Evolutionary conservation across 2,113 vertebrate genomes (phyloP).

Genomic region (Chionomys nivalis): DNA sequence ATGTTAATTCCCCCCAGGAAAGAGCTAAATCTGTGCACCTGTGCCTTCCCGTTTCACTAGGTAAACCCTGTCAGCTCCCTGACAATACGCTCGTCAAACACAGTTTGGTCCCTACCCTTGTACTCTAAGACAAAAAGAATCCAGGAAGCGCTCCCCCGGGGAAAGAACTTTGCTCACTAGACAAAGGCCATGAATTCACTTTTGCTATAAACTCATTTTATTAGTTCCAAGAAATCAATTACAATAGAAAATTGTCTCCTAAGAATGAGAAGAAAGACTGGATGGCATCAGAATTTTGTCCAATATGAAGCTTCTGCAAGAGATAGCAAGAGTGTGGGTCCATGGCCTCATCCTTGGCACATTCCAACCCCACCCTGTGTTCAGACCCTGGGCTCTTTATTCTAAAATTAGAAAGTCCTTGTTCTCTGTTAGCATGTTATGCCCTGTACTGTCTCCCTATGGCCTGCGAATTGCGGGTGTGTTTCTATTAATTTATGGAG

Average conservation of each 20-base stretch:
- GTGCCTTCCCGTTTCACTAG: neutral
- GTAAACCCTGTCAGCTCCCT: constrained; percentile 31
- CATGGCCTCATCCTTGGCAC: neutral
- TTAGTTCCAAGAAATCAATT: constrained; percentile 25
- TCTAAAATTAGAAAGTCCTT: constrained; percentile 55
- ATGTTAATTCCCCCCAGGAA: constrained; percentile 46
- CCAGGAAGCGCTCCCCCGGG: neutral
- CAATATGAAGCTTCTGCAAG: neutral
- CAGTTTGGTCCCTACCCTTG: rapidly evolving
- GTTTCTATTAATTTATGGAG: constrained; percentile 43
- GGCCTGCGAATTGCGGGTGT: neutral
- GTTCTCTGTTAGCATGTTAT: neutral
- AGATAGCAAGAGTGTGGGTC: rapidly evolving
- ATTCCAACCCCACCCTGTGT: neutral
- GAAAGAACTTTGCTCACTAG: neutral
- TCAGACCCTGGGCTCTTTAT: neutral
- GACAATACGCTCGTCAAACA: neutral
- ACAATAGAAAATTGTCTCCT: neutral
- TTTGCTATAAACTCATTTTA: neutral
- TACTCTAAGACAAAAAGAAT: neutral
- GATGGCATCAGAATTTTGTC: neutral
- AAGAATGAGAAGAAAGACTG: neutral
- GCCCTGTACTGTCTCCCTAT: neutral
- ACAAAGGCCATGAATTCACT: neutral
- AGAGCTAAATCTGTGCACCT: constrained; percentile 39